These are phyloP conservation scores for Sminthurinus aureus DNA, from an alignment of 2,888 invertebrate species.

Conservation along the genomic window DNA sequence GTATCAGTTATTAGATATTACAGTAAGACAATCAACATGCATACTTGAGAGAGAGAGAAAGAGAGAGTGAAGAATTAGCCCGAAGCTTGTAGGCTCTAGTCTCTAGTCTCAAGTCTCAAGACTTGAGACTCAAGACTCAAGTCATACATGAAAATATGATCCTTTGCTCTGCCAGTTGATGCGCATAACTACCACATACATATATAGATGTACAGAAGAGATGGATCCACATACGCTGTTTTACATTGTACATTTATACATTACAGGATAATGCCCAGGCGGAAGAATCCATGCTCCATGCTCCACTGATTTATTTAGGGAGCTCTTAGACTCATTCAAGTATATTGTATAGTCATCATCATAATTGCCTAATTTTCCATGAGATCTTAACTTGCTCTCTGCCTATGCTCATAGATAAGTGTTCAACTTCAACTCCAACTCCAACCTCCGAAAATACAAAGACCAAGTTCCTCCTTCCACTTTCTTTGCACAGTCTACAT, in stretches of 20 bases:
- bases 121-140: background rate
- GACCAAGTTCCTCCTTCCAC: background rate
- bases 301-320: conserved; percentile 38
- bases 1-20: no score
- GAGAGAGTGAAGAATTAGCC: no score
- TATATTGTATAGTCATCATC: conserved; percentile 24
- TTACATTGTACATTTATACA: no score
- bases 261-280: background rate
- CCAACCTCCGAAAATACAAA: background rate
- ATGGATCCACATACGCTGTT: no score
- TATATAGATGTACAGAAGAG: no score
- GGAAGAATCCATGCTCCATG: conserved; percentile 26
- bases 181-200: no score
- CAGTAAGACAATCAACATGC: no score
- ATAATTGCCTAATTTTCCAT: conserved; percentile 33
- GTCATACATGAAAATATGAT: no score
- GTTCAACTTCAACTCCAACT: background rate
- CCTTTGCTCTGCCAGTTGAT: no score
- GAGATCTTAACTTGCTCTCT: conserved; percentile 24
- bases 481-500: no score
- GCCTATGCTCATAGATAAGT: background rate
- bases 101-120: background rate
- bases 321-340: conserved; percentile 26
- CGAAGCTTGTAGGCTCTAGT: background rate
- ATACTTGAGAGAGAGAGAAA: no score